Evolutionary conservation across 2,113 vertebrate genomes (phyloP), one percentile per base, ranked within the genome.

Genomic region (Stigmatopora nigra): DNA sequence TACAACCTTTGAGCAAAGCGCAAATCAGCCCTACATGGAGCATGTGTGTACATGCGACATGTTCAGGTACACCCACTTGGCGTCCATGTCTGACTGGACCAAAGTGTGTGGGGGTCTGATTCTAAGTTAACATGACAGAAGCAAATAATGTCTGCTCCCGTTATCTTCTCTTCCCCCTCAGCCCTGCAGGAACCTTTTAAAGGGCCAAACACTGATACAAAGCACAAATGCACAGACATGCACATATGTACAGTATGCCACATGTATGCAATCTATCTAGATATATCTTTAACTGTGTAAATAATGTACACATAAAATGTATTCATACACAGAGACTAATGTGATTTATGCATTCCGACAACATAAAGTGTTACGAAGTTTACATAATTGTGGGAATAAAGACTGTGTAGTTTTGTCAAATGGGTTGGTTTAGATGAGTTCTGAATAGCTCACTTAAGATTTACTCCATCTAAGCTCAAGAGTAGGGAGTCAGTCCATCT

Each of bases 131-230:
- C 75, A 85, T 87, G 89, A 90, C 90, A 90, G 88, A 86, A 89
- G 86, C 86, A 91, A 89, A 90, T 90, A 89, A 90, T 85, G 88
- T 90, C 87, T 89, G 86, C 89, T 90, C 88, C 83, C 71, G 78
- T 90, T 89, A 82, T 84, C 84, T 86, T 84, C 76, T 86, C 80
- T 83, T 79, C 78, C 80, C 84, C 86, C 80, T 76, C 78, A 75
- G 84, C 88, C 80, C 83, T 36, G 82, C 86, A 84, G 84, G 80
- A 89, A 82, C 78, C 84, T 87, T 86, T 90, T 90, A 90, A 91
- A 89, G 89, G 84, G 86, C 81, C 87, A 84, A 88, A 77, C 81
- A 69, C 77, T 72, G 71, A 81, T 77, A 63, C 81, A 81, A 81
- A 77, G 17, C 63, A 68, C 67, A 82, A 57, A 76, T 58, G 65